phyloP scores from a whole-genome alignment of 2,888 invertebrate species.

The Theodoxus fluviatilis region DNA sequence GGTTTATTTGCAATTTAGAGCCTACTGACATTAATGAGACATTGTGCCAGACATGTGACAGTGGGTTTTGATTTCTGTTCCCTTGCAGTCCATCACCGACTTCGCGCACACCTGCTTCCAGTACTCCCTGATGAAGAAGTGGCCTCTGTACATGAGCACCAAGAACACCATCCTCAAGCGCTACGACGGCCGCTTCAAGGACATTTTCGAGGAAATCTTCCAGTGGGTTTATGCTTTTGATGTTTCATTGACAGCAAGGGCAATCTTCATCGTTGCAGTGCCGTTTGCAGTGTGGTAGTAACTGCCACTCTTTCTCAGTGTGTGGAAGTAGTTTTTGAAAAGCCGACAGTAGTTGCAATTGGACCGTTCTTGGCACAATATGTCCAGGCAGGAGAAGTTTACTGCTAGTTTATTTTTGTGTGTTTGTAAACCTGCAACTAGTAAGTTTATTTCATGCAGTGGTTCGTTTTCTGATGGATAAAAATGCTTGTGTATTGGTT shows the following conservation, averaged over 20 bases:
- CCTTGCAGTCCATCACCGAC: constrained; percentile 73
- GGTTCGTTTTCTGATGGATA: no score
- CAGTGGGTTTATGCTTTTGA: constrained; percentile 73
- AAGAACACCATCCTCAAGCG: constrained; percentile 89
- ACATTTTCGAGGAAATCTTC: constrained; percentile 88
- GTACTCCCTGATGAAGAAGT: constrained; percentile 82
- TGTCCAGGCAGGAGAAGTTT: no score
- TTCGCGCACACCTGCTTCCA: constrained; percentile 91
- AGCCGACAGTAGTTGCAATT: no score
- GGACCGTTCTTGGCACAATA: no score
- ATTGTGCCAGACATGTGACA: neutral
- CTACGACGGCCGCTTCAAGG: constrained; percentile 90
- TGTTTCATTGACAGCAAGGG: neutral
- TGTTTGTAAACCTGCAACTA: no score
- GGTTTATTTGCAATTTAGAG: neutral
- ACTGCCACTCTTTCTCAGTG: no score
- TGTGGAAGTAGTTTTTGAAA: no score
- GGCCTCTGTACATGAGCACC: constrained; percentile 89
- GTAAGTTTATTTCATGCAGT: no score
- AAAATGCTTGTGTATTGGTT: no score
- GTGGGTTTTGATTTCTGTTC: constrained; percentile 24
- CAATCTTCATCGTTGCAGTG: neutral
- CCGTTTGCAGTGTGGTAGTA: neutral
- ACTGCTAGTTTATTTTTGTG: no score
- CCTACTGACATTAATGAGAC: neutral